Percentiles rank a stretch among this genome's conserved stretches.
Conservation (phyloP, 2,888 invertebrate species). For the Melinopterus prodromus region DNA sequence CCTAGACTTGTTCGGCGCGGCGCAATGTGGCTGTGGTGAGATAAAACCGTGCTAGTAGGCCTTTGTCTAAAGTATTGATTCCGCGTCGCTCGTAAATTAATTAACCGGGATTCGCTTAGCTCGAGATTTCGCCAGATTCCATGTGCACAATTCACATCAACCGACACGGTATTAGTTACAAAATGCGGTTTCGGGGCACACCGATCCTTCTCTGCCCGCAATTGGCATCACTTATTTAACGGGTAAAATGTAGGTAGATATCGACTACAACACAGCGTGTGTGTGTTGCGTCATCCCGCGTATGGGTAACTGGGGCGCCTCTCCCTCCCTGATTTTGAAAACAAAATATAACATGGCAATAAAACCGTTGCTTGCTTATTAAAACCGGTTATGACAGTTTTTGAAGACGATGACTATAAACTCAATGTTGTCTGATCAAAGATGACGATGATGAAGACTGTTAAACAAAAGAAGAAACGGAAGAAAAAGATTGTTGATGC, state of each 20-base stretch:
- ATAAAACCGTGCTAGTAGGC: neutral
- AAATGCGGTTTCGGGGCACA: neutral
- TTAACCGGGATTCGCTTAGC: neutral
- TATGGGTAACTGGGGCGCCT: too few relatives aligned
- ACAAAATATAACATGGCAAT: too few relatives aligned
- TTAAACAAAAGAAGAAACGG: too few relatives aligned
- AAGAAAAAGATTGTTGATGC: too few relatives aligned
- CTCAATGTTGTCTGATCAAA: too few relatives aligned
- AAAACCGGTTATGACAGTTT: too few relatives aligned
- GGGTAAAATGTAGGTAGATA: neutral
- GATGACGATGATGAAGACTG: too few relatives aligned
- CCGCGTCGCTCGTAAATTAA: neutral
- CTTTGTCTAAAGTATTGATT: conserved; percentile 4
- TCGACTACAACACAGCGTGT: neutral
- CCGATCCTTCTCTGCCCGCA: neutral
- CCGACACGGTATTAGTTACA: neutral
- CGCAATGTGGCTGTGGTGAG: neutral
- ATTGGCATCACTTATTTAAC: neutral
- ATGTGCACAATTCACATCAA: neutral
- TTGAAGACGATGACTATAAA: too few relatives aligned
- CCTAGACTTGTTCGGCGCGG: neutral
- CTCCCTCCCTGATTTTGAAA: too few relatives aligned
- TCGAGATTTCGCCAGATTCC: neutral
- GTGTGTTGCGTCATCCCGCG: neutral
- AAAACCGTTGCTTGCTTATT: too few relatives aligned